phyloP scores from a whole-genome alignment of 1,140 invertebrate genomes.

The Drosophila pseudoananassae region DNA sequence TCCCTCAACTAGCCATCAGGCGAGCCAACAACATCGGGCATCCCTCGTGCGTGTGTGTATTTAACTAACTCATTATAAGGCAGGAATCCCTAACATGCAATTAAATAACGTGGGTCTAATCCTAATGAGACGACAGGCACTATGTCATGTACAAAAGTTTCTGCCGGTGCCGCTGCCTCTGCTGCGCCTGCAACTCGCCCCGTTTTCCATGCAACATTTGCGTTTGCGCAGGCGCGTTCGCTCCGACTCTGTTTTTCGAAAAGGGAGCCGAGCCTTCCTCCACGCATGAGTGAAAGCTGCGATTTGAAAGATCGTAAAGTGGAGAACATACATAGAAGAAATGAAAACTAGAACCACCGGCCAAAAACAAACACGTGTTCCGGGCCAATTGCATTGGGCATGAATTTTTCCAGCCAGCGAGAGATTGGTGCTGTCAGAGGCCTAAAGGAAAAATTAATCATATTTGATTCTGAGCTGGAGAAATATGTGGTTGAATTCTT shows the following conservation, averaged over 20 bases:
- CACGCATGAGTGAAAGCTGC: constrained; percentile 79
- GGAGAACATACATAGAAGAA: constrained; percentile 3
- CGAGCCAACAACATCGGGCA: not conserved
- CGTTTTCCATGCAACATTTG: constrained; percentile 71
- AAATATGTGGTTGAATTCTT: constrained; percentile 57
- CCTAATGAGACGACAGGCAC: constrained; percentile 81
- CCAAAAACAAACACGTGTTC: constrained; percentile 64
- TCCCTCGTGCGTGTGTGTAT: constrained; percentile 63
- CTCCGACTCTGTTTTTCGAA: not conserved
- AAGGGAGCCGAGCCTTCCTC: not conserved
- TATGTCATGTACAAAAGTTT: constrained; percentile 65
- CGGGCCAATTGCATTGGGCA: constrained; percentile 71
- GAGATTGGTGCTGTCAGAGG: constrained; percentile 52
- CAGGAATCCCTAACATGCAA: constrained; percentile 80
- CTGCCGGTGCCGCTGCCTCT: constrained; percentile 11
- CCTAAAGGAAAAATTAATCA: constrained; percentile 73
- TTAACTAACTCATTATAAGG: constrained; percentile 82
- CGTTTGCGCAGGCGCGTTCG: constrained; percentile 70
- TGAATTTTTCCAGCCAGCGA: constrained; percentile 41
- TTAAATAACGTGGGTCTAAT: constrained; percentile 82
- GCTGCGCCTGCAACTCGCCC: constrained; percentile 20
- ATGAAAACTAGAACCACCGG: constrained; percentile 11
- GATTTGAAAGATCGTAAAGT: constrained; percentile 53
- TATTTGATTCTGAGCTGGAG: constrained; percentile 61
- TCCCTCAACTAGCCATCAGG: constrained; percentile 12